These are phyloP conservation scores for Buathra laborator DNA, from an alignment of 2,888 invertebrate species.

Conservation along the genomic window DNA sequence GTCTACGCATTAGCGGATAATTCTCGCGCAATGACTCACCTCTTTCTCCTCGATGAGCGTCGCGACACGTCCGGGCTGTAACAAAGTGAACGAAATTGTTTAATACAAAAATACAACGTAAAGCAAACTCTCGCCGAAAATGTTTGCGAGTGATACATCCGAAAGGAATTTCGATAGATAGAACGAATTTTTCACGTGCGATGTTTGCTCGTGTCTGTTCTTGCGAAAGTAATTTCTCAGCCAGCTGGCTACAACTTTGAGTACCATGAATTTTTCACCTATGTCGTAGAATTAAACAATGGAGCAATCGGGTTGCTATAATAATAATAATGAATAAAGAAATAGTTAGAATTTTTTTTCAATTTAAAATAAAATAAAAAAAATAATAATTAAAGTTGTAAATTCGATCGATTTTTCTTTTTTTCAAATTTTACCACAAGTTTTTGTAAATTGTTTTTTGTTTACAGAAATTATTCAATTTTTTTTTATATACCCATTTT, in stretches of 20 bases:
- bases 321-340: background rate
- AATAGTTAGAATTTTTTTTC: no score
- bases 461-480: no score
- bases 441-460: no score
- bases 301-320: background rate
- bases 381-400: no score
- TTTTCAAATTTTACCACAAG: background rate
- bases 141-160: background rate
- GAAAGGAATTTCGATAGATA: background rate
- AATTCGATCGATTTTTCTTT: background rate
- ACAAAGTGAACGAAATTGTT: constrained; percentile 51
- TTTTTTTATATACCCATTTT: no score
- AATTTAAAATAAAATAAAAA: no score
- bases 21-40: constrained; percentile 87
- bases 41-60: constrained; percentile 93
- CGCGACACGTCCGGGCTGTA: constrained; percentile 96
- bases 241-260: constrained; percentile 3
- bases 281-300: background rate
- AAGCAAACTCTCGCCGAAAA: background rate
- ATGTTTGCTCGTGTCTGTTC: background rate
- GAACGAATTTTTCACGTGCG: constrained; percentile 7
- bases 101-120: constrained; percentile 13
- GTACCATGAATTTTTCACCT: background rate
- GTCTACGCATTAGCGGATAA: no score
- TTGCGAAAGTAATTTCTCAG: constrained; percentile 10